Evolutionary conservation across 2,888 invertebrate species (phyloP), one percentile per base, ranked within the genome.

Genomic region (Mesorhabditis spiculigera): DNA sequence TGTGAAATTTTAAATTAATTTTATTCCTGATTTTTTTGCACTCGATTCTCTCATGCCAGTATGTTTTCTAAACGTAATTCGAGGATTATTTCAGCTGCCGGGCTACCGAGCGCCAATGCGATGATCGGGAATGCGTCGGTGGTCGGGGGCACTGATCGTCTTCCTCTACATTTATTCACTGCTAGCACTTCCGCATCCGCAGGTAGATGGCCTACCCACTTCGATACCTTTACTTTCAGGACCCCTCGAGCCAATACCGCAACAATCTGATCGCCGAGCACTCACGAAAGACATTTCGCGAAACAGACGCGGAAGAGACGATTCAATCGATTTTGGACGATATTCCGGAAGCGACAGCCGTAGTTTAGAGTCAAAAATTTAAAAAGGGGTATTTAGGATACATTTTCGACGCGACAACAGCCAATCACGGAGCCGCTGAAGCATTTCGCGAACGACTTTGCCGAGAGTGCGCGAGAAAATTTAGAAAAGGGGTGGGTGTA

Each of bases 241-340:
- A 50, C n/a, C 58, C 10, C 10, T 13, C 58, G n/a, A n/a, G 10
- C 58, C 10, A 50, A 50, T 50, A 13, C n/a, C 58, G 58, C 8
- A 50, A 50, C 63, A 77, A 71, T 62, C 63, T 76, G 71, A 71
- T 76, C n/a, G 76, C 76, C 43, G 76, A 75, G 16, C 76, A 76
- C 66, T 76, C 76, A 44, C 64, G 76, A 63, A 73, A 74, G 64
- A 76, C 76, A 8, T 76, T 76, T 58, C 69, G 72, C 50, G 72
- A 72, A 61, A 42, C 50, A 41, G 41, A 61, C 13, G 67, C 66
- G 45, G 69, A 67, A 16, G 69, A 69, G 50, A 45, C n/a, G 5
- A 45, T 73, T 28, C 67, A 68, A 45, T 42, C 43, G 6, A 50
- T 69, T 42, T 50, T 75, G 43, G 41, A 63, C 43, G 13, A 41